These are phyloP conservation scores for Brachylomia viminalis DNA, from an alignment of 2,888 invertebrate species.

Conservation along the genomic window DNA sequence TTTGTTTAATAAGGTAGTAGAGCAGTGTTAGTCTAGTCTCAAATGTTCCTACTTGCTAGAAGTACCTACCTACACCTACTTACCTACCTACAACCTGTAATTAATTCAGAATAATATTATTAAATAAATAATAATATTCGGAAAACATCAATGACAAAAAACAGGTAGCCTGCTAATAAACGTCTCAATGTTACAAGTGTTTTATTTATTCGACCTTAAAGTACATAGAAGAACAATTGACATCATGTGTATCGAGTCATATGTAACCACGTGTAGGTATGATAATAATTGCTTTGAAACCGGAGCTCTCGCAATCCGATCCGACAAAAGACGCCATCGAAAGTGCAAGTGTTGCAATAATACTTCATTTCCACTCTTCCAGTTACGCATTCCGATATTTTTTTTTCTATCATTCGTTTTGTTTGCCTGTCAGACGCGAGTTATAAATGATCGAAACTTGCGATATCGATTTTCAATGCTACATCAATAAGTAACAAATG, in stretches of 20 bases:
- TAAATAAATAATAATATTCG: too few species aligned
- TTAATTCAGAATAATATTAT: conserved; percentile 12
- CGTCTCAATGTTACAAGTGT: conserved; percentile 12
- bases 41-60: background rate
- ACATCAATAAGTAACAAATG: conserved; percentile 68
- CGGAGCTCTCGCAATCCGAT: conserved; percentile 77
- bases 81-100: background rate
- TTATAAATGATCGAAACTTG: conserved; percentile 89
- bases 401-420: conserved; percentile 84
- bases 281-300: conserved; percentile 74
- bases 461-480: conserved; percentile 85
- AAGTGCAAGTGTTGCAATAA: conserved; percentile 91
- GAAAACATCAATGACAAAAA: conserved; percentile 12
- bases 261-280: conserved; percentile 68
- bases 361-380: conserved; percentile 87
- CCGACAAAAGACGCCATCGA: conserved; percentile 81
- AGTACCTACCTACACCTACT: background rate
- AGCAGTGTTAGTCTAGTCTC: background rate
- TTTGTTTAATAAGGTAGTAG: too few species aligned
- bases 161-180: conserved; percentile 26
- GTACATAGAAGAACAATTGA: conserved; percentile 27
- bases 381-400: conserved; percentile 83
- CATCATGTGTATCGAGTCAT: conserved; percentile 15
- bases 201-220: conserved; percentile 27
- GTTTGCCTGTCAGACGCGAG: conserved; percentile 87